Evolutionary conservation across 2,797 vertebrate genomes (phyloP), one percentile per base, ranked within the genome.

Genomic region (Sebastes trivittatus): DNA sequence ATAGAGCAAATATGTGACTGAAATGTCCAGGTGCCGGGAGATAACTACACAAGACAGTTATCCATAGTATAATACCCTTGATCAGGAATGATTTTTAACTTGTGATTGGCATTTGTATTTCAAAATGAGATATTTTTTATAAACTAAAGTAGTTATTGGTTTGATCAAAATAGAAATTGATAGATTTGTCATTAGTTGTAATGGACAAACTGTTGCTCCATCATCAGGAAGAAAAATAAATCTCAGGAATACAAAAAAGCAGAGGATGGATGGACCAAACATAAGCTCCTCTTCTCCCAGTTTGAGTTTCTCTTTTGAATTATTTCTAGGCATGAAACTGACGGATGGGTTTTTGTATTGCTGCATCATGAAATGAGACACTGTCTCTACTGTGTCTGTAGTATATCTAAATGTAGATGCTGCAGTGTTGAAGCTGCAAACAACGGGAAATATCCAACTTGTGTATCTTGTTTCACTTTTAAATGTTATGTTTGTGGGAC

Each of bases 351-450:
- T 81, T 73, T 63, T 56, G 6, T 81, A 20, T 65, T 56, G 60
- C 23, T 1, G 27, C 69, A 77, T 80, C 30, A 32, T n/a, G 27
- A 46, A 80, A 66, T 34, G 54, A 6, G 34, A n/a, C 18, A 13
- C n/a, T 38, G 46, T 72, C 38, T 72, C 38, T 14, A 22, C 30
- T 34, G 13, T 70, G 4, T 3, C 34, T 11, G 64, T 82, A 69
- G 38, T 20, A n/a, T 27, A 66, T 72, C 25, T 70, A 78, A 61
- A 49, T 73, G 34, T 74, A 38, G 77, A 63, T 90, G 75, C 81
- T 90, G 77, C 72, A 82, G 79, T 84, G 78, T 84, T 81, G 64
- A 82, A 85, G 81, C 82, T 89, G 88, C 83, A 86, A 81, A 80
- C n/a, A 55, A 23, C 25, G 34, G 56, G 58, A 70, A 83, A 73